A percentile compares a stretch with the other conserved stretches of the same genome.
phyloP scores from a whole-genome alignment of 2,888 invertebrate genomes.

The Scaptomyza flava region DNA sequence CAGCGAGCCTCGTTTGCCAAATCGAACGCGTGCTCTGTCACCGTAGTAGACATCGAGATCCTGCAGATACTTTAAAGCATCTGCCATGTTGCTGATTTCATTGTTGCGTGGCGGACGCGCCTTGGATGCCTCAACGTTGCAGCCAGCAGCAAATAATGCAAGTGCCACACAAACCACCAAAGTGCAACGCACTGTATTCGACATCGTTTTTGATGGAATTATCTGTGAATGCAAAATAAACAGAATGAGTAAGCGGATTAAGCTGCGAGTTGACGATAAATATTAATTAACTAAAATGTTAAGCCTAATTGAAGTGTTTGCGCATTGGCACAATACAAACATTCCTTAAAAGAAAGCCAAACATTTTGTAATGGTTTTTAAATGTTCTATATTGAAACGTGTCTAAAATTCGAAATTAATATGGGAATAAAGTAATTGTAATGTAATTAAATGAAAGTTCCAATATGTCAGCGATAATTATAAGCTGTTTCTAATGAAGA shows the following conservation, averaged over 20 bases:
- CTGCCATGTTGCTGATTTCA: slow-evolving; percentile 87
- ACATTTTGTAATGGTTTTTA: not conserved
- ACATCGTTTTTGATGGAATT: slow-evolving; percentile 49
- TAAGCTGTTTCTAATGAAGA: not conserved
- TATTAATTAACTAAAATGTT: not conserved
- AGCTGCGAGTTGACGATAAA: not conserved
- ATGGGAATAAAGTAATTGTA: not conserved
- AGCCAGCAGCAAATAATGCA: slow-evolving; percentile 65
- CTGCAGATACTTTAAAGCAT: slow-evolving; percentile 88
- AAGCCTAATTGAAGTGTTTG: slow-evolving; percentile 1
- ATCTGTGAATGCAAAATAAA: slow-evolving; percentile 6
- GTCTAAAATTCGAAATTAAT: not conserved
- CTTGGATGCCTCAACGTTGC: slow-evolving; percentile 77
- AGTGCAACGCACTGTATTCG: slow-evolving; percentile 64
- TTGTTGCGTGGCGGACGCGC: slow-evolving; percentile 84
- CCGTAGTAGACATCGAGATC: slow-evolving; percentile 88
- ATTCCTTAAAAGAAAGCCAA: no score
- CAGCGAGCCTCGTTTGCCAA: slow-evolving; percentile 81
- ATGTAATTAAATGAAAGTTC: not conserved
- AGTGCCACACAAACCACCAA: slow-evolving; percentile 65
- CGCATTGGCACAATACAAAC: not conserved
- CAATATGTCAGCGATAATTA: not conserved
- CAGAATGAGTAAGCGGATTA: not conserved
- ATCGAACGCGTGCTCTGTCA: slow-evolving; percentile 87
- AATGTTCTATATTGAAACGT: not conserved